These are phyloP conservation scores for Megalonaias nervosa DNA, from an alignment of 1,140 invertebrate species.

Conservation along the genomic window DNA sequence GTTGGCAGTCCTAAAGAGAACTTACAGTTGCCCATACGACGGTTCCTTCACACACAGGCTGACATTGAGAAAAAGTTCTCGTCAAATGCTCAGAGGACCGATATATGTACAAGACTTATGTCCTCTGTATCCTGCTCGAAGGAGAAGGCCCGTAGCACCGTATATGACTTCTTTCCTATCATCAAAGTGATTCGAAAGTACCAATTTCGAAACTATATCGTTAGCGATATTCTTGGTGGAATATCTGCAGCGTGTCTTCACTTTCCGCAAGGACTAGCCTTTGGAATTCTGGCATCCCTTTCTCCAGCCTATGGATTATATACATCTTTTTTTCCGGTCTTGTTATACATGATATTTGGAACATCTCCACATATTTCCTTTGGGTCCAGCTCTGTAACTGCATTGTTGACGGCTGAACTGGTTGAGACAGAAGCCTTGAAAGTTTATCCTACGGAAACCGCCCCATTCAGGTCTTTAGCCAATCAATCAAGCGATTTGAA, in stretches of 20 bases:
- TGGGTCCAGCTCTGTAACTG: slow-evolving; percentile 57
- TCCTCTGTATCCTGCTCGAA: too few relatives aligned
- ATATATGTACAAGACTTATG: too few relatives aligned
- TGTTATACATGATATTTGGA: slow-evolving; percentile 73
- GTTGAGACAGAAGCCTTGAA: slow-evolving; percentile 33
- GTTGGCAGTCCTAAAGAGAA: too few relatives aligned
- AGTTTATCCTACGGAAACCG: too few relatives aligned
- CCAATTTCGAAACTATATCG: slow-evolving; percentile 43
- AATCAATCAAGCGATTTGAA: too few relatives aligned
- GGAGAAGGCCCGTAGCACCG: too few relatives aligned
- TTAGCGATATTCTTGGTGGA: slow-evolving; percentile 24
- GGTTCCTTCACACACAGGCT: too few relatives aligned
- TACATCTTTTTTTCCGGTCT: slow-evolving; percentile 71
- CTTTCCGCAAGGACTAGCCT: slow-evolving; percentile 28
- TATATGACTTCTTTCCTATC: slow-evolving; percentile 29
- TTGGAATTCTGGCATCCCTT: slow-evolving; percentile 23
- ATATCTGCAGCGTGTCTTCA: slow-evolving; percentile 25
- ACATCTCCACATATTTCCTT: slow-evolving; percentile 70
- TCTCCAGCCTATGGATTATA: slow-evolving; percentile 69
- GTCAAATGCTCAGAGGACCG: too few relatives aligned
- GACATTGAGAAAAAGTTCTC: too few relatives aligned
- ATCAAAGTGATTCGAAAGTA: slow-evolving; percentile 47
- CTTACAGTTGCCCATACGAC: too few relatives aligned
- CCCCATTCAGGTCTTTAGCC: too few relatives aligned
- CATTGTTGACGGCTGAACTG: slow-evolving; percentile 47